phyloP scores from a whole-genome alignment of 2,888 invertebrate genomes.

The Conchocele bisecta region DNA sequence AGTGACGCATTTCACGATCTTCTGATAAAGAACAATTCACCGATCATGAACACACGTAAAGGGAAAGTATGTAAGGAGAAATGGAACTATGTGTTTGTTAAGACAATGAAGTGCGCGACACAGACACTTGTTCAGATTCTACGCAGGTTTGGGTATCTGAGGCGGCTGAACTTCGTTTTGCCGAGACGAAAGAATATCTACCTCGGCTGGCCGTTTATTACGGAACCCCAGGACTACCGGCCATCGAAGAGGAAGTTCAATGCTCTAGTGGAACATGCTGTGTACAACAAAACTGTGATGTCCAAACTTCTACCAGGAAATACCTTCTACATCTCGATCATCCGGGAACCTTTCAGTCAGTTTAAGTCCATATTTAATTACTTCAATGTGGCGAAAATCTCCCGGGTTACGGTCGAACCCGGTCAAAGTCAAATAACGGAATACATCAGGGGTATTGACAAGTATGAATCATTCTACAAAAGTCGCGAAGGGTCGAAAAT shows the following conservation, averaged over 20 bases:
- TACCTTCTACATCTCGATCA: conserved; percentile 74
- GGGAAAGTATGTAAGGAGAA: conserved; percentile 47
- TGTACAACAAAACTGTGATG: conserved; percentile 75
- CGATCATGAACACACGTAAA: too few relatives aligned
- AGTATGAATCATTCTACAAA: conserved; percentile 75
- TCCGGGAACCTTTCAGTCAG: conserved; percentile 78
- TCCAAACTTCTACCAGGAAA: conserved; percentile 72
- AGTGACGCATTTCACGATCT: too few relatives aligned
- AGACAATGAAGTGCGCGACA: conserved; percentile 81
- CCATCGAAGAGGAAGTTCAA: conserved; percentile 71
- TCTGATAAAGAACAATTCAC: too few relatives aligned
- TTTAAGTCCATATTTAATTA: conserved; percentile 78
- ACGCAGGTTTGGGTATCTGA: conserved; percentile 73
- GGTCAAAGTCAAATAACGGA: conserved; percentile 62
- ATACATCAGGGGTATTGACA: conserved; percentile 73
- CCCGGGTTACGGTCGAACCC: conserved; percentile 26
- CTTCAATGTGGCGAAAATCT: conserved; percentile 74
- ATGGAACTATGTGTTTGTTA: conserved; percentile 78
- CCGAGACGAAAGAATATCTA: conserved; percentile 74
- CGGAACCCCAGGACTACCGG: conserved; percentile 70
- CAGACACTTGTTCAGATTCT: conserved; percentile 76
- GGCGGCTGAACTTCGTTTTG: conserved; percentile 76
- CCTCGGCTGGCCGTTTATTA: conserved; percentile 79
- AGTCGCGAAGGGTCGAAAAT: conserved; percentile 46
- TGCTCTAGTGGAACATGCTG: conserved; percentile 77